Conservation (phyloP, 2,888 invertebrate species). For the Harpalus rufipes region DNA sequence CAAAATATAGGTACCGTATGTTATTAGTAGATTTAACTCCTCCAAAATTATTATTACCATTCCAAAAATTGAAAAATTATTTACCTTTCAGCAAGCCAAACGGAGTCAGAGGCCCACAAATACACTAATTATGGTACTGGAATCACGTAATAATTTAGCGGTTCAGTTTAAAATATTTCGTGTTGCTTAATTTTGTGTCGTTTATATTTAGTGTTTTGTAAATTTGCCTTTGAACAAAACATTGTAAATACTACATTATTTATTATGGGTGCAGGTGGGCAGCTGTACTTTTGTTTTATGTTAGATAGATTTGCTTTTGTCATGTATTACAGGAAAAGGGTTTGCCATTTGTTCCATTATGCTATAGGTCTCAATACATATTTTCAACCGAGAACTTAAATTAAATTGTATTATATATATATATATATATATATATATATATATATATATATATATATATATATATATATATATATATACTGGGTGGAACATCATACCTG, state of each 20-base stretch:
- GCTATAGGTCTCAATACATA: neutral
- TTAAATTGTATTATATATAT: too few species aligned
- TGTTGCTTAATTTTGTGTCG: constrained; percentile 12
- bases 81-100: constrained; percentile 50
- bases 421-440: too few species aligned
- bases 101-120: constrained; percentile 46
- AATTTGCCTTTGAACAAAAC: neutral
- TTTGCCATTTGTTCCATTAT: constrained; percentile 12
- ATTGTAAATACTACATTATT: constrained; percentile 9
- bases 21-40: neutral
- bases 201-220: constrained; percentile 15
- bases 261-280: constrained; percentile 21
- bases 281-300: constrained; percentile 33
- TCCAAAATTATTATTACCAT: constrained; percentile 7
- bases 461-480: too few species aligned
- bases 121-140: constrained; percentile 64
- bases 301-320: constrained; percentile 29
- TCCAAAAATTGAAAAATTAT: constrained; percentile 16
- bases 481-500: too few species aligned
- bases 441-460: too few species aligned
- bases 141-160: constrained; percentile 53
- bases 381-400: too few species aligned
- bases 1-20: constrained; percentile 49
- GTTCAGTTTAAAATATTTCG: constrained; percentile 32
- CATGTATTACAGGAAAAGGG: neutral